Percentiles rank a stretch among this genome's conserved stretches.
These are phyloP conservation scores for Mylabris sibirica DNA, from an alignment of 2,888 invertebrate species.

Conservation along the genomic window DNA sequence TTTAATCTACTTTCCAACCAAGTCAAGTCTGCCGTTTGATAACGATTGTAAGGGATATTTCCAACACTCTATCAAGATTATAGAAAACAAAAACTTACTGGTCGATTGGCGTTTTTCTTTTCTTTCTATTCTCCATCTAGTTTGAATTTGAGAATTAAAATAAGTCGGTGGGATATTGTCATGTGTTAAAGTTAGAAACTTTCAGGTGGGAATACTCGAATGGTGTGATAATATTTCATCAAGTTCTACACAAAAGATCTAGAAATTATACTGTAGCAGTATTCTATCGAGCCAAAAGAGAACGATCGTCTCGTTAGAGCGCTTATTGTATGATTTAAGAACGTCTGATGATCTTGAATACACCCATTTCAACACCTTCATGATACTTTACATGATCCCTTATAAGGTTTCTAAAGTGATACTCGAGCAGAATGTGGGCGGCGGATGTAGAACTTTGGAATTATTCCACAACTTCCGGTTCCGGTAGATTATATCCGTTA, in stretches of 20 bases:
- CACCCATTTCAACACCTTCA: conserved; percentile 29
- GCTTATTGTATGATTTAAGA: conserved; percentile 33
- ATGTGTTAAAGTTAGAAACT: conserved; percentile 8
- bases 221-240: conserved; percentile 1
- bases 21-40: conserved; percentile 4
- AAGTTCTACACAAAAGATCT: not conserved
- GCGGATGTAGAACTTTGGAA: not conserved
- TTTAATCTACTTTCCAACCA: not conserved
- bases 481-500: not conserved
- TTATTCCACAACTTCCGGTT: not conserved
- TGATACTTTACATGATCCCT: conserved; percentile 27
- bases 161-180: not conserved
- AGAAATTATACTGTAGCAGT: not conserved
- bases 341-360: conserved; percentile 17
- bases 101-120: not conserved
- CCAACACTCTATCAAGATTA: conserved; percentile 7
- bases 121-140: not conserved
- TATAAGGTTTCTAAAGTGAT: conserved; percentile 17
- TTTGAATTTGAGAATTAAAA: not conserved
- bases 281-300: not conserved
- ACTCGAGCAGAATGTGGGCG: conserved; percentile 6
- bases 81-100: not conserved
- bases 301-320: conserved; percentile 27
- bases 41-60: not conserved
- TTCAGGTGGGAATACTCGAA: not conserved